These are phyloP conservation scores for Ovis aries DNA, from an alignment of 2,113 vertebrate species.

Conservation along the genomic window DNA sequence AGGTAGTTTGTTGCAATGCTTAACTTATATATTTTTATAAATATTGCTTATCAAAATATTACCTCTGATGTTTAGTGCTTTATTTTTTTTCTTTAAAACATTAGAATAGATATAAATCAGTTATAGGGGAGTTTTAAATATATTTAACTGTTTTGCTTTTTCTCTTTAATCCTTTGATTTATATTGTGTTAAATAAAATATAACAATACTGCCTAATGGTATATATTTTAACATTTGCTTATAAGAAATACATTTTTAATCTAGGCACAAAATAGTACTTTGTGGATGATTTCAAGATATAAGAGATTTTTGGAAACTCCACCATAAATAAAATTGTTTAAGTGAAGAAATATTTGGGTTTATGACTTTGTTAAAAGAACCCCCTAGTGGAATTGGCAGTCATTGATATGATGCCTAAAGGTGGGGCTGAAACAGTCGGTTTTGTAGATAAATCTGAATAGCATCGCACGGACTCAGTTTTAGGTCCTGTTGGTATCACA, in stretches of 20 bases:
- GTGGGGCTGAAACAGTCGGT: background rate
- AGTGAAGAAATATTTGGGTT: slow-evolving; percentile 49
- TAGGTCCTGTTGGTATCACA: background rate
- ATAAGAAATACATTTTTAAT: slow-evolving; percentile 49
- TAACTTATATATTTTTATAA: slow-evolving; percentile 66
- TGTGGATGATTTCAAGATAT: slow-evolving; percentile 69
- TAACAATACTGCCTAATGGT: slow-evolving; percentile 38
- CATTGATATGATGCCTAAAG: background rate
- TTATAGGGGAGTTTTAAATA: slow-evolving; percentile 50
- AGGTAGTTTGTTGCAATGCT: slow-evolving; percentile 45
- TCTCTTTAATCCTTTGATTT: slow-evolving; percentile 39
- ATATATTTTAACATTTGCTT: slow-evolving; percentile 53
- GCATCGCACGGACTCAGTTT: background rate
- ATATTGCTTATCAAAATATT: slow-evolving; percentile 60
- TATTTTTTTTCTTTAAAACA: slow-evolving; percentile 44
- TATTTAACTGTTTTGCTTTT: slow-evolving; percentile 58
- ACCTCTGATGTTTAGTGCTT: slow-evolving; percentile 22
- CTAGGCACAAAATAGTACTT: slow-evolving; percentile 59
- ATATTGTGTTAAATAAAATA: slow-evolving; percentile 47
- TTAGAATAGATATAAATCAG: slow-evolving; percentile 30
- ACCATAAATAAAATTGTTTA: slow-evolving; percentile 78
- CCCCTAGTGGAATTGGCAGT: background rate
- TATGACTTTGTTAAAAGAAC: slow-evolving; percentile 42
- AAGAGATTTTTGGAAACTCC: slow-evolving; percentile 60
- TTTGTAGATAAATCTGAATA: background rate